Evolutionary conservation across 2,888 invertebrate species (phyloP).

Genomic region (Nomada hirtipes): DNA sequence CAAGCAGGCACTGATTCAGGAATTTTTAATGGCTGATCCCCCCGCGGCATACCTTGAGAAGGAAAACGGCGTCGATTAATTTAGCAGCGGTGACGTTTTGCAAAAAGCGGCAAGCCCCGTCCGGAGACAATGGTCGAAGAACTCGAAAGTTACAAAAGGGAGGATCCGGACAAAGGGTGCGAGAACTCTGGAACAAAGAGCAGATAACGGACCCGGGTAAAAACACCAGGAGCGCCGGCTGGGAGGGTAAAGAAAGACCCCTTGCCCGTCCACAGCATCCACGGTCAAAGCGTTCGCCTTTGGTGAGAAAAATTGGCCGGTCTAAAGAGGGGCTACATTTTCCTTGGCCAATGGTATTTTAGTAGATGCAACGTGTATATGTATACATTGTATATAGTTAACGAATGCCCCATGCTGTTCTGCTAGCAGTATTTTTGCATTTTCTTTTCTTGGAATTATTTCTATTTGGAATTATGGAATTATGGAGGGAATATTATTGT

Average conservation of each 20-base stretch:
- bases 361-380: conserved; percentile 2
- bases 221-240: conserved; percentile 71
- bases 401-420: too few relatives aligned
- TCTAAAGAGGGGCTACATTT: conserved; percentile 42
- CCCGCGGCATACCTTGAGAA: conserved; percentile 34
- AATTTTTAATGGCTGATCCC: conserved; percentile 77
- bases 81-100: conserved; percentile 69
- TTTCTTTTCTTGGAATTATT: too few relatives aligned
- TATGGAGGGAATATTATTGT: too few relatives aligned
- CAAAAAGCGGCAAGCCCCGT: conserved; percentile 56
- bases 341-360: conserved; percentile 29
- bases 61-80: conserved; percentile 74
- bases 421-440: too few relatives aligned
- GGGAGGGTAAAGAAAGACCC: conserved; percentile 38
- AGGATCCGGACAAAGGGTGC: conserved; percentile 76
- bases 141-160: conserved; percentile 73
- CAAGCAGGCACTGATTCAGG: conserved; percentile 71
- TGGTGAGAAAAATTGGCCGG: conserved; percentile 65
- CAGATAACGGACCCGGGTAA: conserved; percentile 80
- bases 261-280: conserved; percentile 41
- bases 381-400: too few relatives aligned
- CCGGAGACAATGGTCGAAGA: conserved; percentile 68
- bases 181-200: conserved; percentile 80
- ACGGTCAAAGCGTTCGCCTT: conserved; percentile 47
- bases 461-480: too few relatives aligned